These are phyloP conservation scores for Samia ricini DNA, from an alignment of 1,140 invertebrate species.

Conservation along the genomic window DNA sequence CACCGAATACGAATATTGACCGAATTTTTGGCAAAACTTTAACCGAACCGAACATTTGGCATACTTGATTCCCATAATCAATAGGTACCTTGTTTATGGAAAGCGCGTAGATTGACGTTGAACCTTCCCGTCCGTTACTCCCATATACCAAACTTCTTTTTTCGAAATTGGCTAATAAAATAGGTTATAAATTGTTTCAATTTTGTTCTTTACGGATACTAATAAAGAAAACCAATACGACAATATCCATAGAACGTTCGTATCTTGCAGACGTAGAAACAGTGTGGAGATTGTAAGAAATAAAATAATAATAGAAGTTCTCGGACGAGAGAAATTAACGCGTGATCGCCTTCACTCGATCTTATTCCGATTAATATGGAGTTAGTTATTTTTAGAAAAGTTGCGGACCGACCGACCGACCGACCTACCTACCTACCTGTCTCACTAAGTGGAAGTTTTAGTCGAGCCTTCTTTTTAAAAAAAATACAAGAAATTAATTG, in stretches of 20 bases:
- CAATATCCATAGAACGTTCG: neutral
- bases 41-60: no score
- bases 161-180: no score
- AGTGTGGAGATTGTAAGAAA: neutral
- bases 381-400: constrained; percentile 10
- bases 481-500: constrained; percentile 7
- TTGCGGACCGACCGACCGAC: no score
- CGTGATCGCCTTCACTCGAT: constrained; percentile 8
- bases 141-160: no score
- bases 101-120: no score
- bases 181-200: no score
- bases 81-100: no score
- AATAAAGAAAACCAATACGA: neutral
- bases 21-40: no score
- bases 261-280: neutral
- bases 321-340: constrained; percentile 8
- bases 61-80: no score
- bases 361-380: constrained; percentile 13
- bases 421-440: neutral
- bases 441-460: neutral
- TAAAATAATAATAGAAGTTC: neutral
- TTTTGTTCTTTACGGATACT: neutral
- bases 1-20: no score
- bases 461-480: neutral
- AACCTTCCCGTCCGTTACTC: no score